Evolutionary conservation across 2,113 vertebrate species (phyloP).

Genomic region (Pardalotus punctatus): DNA sequence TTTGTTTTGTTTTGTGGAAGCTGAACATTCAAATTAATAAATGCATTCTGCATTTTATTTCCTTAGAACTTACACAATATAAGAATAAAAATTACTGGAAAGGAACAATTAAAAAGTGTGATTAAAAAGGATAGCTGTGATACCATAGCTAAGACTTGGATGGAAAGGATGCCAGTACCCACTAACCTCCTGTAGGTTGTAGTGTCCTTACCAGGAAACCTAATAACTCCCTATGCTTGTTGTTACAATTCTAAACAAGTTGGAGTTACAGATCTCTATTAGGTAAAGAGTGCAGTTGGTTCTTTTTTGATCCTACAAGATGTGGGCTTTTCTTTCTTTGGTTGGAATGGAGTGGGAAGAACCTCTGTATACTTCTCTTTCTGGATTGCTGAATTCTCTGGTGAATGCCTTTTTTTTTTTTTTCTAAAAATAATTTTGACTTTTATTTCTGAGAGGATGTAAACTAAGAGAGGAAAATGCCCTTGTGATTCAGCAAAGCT

Average conservation of each 20-base stretch:
- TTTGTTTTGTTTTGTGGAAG: not conserved
- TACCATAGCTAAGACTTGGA: not conserved
- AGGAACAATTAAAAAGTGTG: not conserved
- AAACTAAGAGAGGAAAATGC: not conserved
- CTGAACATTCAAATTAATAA: not conserved
- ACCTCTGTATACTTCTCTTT: not conserved
- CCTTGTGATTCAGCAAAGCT: constrained; percentile 14
- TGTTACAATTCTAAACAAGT: not conserved
- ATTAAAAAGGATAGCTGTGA: not conserved
- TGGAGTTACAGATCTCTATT: not conserved
- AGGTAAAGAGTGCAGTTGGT: not conserved
- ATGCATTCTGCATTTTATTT: not conserved
- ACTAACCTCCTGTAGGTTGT: not conserved
- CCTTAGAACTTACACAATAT: not conserved
- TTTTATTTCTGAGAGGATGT: not conserved
- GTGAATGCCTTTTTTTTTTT: fast-evolving
- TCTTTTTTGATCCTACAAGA: not conserved
- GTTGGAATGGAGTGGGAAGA: not conserved
- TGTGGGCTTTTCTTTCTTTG: not conserved
- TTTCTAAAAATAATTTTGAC: not conserved
- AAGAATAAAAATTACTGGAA: not conserved
- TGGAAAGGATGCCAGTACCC: not conserved
- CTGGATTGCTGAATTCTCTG: not conserved
- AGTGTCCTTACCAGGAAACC: not conserved
- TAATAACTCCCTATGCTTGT: not conserved